A percentile compares a stretch with the other conserved stretches of the same genome.
Evolutionary conservation across 1,140 invertebrate species (phyloP).

Genomic region (Caenorhabditis inopinata): DNA sequence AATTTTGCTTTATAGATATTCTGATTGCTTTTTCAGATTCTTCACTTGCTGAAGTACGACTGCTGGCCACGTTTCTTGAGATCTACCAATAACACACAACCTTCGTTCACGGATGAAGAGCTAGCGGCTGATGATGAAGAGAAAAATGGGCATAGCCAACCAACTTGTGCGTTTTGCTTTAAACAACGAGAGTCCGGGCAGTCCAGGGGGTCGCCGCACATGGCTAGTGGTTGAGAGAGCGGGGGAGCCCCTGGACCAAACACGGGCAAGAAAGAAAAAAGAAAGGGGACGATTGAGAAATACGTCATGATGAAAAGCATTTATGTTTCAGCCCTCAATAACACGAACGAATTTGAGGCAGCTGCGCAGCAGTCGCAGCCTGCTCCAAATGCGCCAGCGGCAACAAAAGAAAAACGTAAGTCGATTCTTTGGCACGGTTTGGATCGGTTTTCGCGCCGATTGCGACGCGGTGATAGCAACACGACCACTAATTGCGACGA

Average conservation of each 20-base stretch:
- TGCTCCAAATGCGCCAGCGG: constrained; percentile 18
- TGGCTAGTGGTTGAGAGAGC: too few species aligned
- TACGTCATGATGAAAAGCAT: background rate
- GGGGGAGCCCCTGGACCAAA: background rate
- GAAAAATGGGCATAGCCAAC: constrained; percentile 20
- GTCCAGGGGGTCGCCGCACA: background rate
- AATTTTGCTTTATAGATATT: background rate
- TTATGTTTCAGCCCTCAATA: constrained; percentile 26
- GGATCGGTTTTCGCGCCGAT: constrained; percentile 42
- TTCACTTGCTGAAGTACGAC: constrained; percentile 64
- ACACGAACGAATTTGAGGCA: constrained; percentile 28
- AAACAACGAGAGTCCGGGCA: background rate
- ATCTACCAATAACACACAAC: constrained; percentile 55
- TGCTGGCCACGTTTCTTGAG: constrained; percentile 63
- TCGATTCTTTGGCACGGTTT: constrained; percentile 44
- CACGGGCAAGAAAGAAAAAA: background rate
- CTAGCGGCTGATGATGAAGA: constrained; percentile 43
- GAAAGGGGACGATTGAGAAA: background rate
- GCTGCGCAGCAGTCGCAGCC: constrained; percentile 26
- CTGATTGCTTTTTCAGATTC: constrained; percentile 53
- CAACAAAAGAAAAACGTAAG: constrained; percentile 33
- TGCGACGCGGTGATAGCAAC: constrained; percentile 35
- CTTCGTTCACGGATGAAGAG: constrained; percentile 48
- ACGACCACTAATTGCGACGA: constrained; percentile 16
- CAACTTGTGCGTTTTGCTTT: constrained; percentile 20